Conservation (phyloP, 2,113 vertebrate species). For the Rhipidura dahli region DNA sequence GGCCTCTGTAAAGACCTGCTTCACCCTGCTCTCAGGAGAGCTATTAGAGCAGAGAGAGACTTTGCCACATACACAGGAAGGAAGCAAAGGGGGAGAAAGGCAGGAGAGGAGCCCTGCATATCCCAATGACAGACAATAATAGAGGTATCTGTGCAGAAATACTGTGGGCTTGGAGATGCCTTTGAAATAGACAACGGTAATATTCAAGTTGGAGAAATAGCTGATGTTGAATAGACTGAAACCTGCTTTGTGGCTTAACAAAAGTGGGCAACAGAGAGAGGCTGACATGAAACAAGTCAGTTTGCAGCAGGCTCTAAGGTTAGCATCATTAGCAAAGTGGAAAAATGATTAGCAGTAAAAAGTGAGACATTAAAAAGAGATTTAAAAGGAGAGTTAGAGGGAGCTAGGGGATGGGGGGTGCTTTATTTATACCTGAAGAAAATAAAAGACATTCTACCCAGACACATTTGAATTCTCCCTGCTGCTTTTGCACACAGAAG, state of each 20-base stretch:
- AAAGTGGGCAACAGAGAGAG: constrained; percentile 52
- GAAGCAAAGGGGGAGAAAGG: background rate
- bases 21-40: constrained; percentile 66
- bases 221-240: constrained; percentile 48
- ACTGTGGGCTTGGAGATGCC: constrained; percentile 60
- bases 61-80: background rate
- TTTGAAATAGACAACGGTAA: constrained; percentile 61
- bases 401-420: constrained; percentile 19
- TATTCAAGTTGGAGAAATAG: constrained; percentile 28
- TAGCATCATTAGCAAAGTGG: constrained; percentile 56
- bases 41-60: constrained; percentile 69
- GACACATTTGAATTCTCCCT: constrained; percentile 53
- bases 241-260: constrained; percentile 62
- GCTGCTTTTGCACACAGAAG: constrained; percentile 11
- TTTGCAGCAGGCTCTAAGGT: constrained; percentile 53
- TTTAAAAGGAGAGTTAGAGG: constrained; percentile 30
- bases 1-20: constrained; percentile 68
- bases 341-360: constrained; percentile 71
- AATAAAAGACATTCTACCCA: constrained; percentile 46
- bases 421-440: constrained; percentile 54
- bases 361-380: constrained; percentile 55
- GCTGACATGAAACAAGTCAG: constrained; percentile 55
- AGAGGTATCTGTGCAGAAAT: constrained; percentile 47
- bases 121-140: constrained; percentile 45
- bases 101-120: background rate